phyloP scores from a whole-genome alignment of 2,888 invertebrate genomes.

The Perizoma flavofasciatum region DNA sequence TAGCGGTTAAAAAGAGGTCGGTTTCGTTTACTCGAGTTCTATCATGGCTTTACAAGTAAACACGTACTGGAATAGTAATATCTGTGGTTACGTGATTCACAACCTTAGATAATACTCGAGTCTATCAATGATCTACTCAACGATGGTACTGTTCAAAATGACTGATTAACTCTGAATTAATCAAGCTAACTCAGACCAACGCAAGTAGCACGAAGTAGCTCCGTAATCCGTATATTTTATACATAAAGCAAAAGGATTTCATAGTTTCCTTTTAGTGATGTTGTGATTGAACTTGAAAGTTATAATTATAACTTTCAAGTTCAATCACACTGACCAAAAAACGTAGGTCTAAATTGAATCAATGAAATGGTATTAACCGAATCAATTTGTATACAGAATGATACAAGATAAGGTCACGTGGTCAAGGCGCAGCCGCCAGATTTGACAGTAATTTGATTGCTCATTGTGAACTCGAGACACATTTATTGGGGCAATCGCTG shows the following conservation, averaged over 20 bases:
- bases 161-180: too few relatives aligned
- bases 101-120: too few relatives aligned
- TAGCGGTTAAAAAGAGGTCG: slow-evolving; percentile 37
- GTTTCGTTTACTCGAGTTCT: slow-evolving; percentile 37
- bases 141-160: background rate
- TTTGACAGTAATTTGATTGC: slow-evolving; percentile 78
- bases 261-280: too few relatives aligned
- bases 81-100: background rate
- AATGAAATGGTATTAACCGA: slow-evolving; percentile 21
- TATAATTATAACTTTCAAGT: too few relatives aligned
- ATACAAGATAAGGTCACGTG: slow-evolving; percentile 50
- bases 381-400: slow-evolving; percentile 33
- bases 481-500: slow-evolving; percentile 74
- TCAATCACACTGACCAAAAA: background rate
- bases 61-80: slow-evolving; percentile 3
- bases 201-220: too few relatives aligned
- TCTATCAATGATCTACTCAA: too few relatives aligned
- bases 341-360: slow-evolving; percentile 11
- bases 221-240: too few relatives aligned
- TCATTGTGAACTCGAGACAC: slow-evolving; percentile 74
- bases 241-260: too few relatives aligned
- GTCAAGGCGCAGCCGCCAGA: slow-evolving; percentile 59
- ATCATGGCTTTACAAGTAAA: slow-evolving; percentile 17
- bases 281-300: too few relatives aligned
- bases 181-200: too few relatives aligned